Base-by-base conservation (phyloP, 2,888 invertebrate genomes). In the Lasioglossum morio region DNA sequence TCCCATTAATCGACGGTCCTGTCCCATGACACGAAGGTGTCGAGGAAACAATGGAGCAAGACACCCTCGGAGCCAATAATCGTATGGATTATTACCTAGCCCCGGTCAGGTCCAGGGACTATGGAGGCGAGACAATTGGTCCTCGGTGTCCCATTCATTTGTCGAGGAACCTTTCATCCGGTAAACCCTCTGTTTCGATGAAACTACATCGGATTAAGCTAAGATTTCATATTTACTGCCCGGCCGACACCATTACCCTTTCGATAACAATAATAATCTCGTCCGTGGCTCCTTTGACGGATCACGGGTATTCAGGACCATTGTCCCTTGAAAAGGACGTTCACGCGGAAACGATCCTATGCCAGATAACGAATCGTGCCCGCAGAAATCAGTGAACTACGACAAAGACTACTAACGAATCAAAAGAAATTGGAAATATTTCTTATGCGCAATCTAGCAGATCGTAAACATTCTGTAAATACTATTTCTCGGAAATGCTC, bases 31-130 rank as follows among this genome's bases (percentile, higher is more conserved):
- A 43, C n/a, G 30, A 57, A 74, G 46, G 37, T 80, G 37, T 60
- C 16, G 60, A 16, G 12, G 16, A 70, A 72, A 82, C 82, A 81
- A 81, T 81, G 60, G 82, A 83, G 4, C 2, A 37, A 34, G 46
- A 74, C 73, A 82, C 57, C 82, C 82, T 30, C 43, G 57, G 46
- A 70, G 60, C 48, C 72, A 81, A 76, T 81, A 63, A 76, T 83
- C 75, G 75, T 53, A 53, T 43, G 76, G 81, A 83, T 83, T 81
- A 81, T 48, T 40, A 30, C 48, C 16, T n/a, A 34, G 30, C 75
- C 30, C 30, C 48, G 75, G 46, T 57, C n/a, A 53, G 16, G 40
- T 19, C 16, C n/a, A 23, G 74, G 82, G 46, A 40, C 34, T 23
- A 37, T 4, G 69, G 23, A 69, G 69, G 37, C 37, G 37, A 69